phyloP scores from a whole-genome alignment of 2,113 vertebrate genomes.

The Petrocephalus microphthalmus region DNA sequence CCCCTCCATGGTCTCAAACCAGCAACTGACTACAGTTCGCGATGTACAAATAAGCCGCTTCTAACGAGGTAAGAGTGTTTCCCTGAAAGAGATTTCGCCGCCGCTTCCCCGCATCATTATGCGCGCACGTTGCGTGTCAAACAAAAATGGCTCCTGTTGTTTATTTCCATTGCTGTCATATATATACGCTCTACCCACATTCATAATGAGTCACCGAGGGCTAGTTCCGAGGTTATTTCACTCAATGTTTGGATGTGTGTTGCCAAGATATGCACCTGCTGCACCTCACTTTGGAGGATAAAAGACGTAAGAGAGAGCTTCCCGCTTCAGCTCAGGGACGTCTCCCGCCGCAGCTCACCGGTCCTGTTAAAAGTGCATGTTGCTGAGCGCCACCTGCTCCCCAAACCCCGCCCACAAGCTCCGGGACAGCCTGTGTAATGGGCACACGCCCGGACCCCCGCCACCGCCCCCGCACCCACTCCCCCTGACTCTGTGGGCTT shows the following conservation, averaged over 20 bases:
- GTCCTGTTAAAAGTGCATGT: background rate
- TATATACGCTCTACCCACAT: background rate
- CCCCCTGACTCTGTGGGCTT: background rate
- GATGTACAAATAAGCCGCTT: background rate
- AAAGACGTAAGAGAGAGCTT: constrained; percentile 17
- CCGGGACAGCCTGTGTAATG: background rate
- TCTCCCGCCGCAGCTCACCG: constrained; percentile 14
- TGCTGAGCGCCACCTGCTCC: constrained; percentile 20
- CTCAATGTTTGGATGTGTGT: background rate
- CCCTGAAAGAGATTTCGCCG: background rate
- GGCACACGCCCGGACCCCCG: background rate
- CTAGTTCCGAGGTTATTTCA: background rate
- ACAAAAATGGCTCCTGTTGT: background rate
- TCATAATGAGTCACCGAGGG: constrained; percentile 7
- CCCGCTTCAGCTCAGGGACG: constrained; percentile 15
- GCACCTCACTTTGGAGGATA: background rate
- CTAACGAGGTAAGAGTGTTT: background rate
- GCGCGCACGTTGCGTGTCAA: background rate
- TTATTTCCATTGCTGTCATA: constrained; percentile 10
- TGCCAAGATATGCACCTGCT: background rate
- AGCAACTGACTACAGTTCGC: background rate
- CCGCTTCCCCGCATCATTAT: background rate
- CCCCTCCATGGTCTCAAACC: background rate
- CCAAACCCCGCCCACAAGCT: constrained; percentile 17
- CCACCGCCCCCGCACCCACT: background rate